A percentile compares a stretch with the other conserved stretches of the same genome.
Evolutionary conservation across 2,797 vertebrate genomes (phyloP).

Genomic region (Sciurus vulgaris): DNA sequence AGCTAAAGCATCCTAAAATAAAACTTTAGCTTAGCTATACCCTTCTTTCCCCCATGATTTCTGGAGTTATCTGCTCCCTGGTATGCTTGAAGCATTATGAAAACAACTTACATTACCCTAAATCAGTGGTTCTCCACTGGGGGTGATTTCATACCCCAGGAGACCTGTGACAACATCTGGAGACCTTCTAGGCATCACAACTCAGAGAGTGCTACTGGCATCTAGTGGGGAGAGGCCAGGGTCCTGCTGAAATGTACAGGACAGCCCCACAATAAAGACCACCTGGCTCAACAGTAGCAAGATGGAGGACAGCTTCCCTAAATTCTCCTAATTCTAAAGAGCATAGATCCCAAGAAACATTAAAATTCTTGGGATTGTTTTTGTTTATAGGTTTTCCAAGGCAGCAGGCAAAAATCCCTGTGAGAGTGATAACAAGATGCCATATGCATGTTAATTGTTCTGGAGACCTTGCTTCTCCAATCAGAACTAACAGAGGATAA

Average conservation of each 20-base stretch:
- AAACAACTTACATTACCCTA: conserved; percentile 45
- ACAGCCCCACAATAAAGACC: neutral
- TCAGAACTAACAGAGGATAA: neutral
- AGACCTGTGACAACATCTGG: conserved; percentile 33
- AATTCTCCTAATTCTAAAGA: neutral
- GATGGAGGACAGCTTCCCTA: neutral
- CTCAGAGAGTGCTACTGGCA: neutral
- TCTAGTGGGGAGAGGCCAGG: neutral
- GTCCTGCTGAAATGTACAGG: neutral
- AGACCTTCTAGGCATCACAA: neutral
- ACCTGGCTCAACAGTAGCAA: neutral
- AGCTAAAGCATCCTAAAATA: conserved; percentile 67
- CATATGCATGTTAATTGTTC: neutral
- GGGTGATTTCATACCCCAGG: neutral
- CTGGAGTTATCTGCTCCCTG: neutral
- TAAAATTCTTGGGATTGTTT: neutral
- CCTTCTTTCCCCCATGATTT: neutral
- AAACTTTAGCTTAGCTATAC: neutral
- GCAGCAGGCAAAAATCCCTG: neutral
- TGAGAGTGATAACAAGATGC: neutral
- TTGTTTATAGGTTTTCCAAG: conserved; percentile 25
- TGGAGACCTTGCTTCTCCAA: neutral
- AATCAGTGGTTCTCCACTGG: neutral
- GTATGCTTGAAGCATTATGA: neutral
- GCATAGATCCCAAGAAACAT: neutral